Evolutionary conservation across 2,888 invertebrate species (phyloP), one percentile per base, ranked within the genome.

Genomic region (Caenorhabditis zanzibari): DNA sequence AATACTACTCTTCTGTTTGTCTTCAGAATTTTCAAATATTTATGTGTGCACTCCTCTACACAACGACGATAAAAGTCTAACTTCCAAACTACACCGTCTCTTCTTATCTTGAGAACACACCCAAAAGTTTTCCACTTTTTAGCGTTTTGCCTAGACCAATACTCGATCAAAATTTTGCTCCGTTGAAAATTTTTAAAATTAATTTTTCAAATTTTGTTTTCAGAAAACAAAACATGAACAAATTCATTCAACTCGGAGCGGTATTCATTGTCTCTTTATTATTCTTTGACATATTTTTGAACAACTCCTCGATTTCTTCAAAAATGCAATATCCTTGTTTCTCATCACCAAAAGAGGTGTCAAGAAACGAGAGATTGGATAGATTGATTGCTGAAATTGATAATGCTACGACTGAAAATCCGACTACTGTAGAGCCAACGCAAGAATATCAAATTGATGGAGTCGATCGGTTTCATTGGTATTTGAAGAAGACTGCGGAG

Each of bases 401-500:
- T 6, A 14, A 26, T 24, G 24, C 12, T 0, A 61, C 24, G 1
- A 61, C 61, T 22, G 61, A 41, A 7, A 24, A 2, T 2, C 61
- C 41, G 14, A 61, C 10, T 35, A 59, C 59, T 35, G 32, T 59
- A 32, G 38, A 32, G 32, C 59, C 61, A 35, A 61, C 61, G 4
- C 19, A 24, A 26, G 47, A 64, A 9, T 66, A 66, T 66, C 1
- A 52, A 12, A 66, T 66, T 19, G 52, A 66, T 49, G 66, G 52
- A n/a, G 35, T 66, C 4, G 66, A 66, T 19, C 28, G 66, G 19
- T 66, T 66, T 32, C 32, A 66, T 32, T 66, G 66, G 66, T 66
- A 66, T 66, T 32, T 35, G 5, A 66, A 49, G 49, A 49, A 66
- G 28, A 64, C 44, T 28, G 38, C 61, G 1, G 47, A 47, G 22